Percentiles rank a stretch among this genome's conserved stretches.
Conservation (phyloP, 2,797 vertebrate genomes). For the Fundulus diaphanus region DNA sequence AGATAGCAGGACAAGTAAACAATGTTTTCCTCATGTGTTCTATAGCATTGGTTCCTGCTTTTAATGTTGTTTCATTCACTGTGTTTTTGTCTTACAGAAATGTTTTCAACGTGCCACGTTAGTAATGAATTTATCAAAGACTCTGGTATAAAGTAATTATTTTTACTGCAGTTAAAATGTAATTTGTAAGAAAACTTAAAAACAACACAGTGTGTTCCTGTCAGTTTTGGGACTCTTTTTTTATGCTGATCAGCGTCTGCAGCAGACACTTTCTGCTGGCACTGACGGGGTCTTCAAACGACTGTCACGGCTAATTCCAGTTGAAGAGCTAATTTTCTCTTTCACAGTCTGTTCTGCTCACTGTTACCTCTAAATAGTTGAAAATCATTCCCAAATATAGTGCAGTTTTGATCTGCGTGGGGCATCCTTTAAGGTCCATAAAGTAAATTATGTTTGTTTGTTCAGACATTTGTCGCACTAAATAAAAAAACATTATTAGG, state of each 20-base stretch:
- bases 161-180: neutral
- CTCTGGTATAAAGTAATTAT: neutral
- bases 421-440: neutral
- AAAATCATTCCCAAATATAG: conserved; percentile 36
- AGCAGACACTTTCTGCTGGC: conserved; percentile 43
- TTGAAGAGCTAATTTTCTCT: conserved; percentile 18
- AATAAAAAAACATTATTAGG: conserved; percentile 5
- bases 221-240: conserved; percentile 12
- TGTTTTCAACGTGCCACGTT: neutral
- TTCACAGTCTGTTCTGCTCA: conserved; percentile 30
- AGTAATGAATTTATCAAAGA: neutral
- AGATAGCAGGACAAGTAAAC: neutral
- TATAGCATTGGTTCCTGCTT: neutral
- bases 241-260: conserved; percentile 32
- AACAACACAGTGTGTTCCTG: neutral
- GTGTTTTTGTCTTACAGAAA: neutral
- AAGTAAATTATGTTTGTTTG: neutral
- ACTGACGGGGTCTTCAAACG: conserved; percentile 39
- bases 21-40: neutral
- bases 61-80: neutral
- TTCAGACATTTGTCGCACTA: neutral
- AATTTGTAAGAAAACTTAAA: neutral
- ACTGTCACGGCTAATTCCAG: conserved; percentile 32
- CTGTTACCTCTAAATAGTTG: conserved; percentile 27
- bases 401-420: conserved; percentile 17